Base-by-base conservation (phyloP, 1,140 invertebrate genomes). In the Acromyrmex heyeri region DNA sequence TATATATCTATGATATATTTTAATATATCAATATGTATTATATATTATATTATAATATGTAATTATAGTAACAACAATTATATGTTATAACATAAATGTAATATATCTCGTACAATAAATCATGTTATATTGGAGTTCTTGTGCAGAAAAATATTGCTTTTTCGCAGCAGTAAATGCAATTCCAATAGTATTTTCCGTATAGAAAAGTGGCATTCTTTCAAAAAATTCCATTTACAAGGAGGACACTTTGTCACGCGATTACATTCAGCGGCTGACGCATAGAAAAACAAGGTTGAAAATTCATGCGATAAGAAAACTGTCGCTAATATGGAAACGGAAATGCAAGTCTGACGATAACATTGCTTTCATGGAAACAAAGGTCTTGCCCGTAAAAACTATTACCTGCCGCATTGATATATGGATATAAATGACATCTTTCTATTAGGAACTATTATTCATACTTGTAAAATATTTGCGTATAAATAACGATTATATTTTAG, bases 171-270 rank as follows among this genome's bases (percentile, higher is more conserved):
- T 30, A 18, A 61, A 27, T 57, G 18, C 79, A 73, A 82, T 48
- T 10, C 24, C 34, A 14, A 30, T 21, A 16, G 12, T 2, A 30
- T 73, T 59, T 61, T 21, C 55, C 14, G 27, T 18, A 50, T 62
- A 62, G 38, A 1, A 50, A 73, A 83, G 59, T 73, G 53, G n/a
- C 30, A 73, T 83, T 83, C 24, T 44, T 59, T 24, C 48, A 38
- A 21, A 69, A 50, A 73, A 38, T 30, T 61, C 24, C 55, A 75
- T 83, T 83, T 73, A 34, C n/a, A 83, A 61, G 24, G 57, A 83
- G 69, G 34, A 44, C 24, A 83, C 38, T 83, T 73, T 72, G 69
- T 82, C 69, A 83, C 24, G 79, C 55, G 69, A 83, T 73, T 82
- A 44, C 55, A 83, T 73, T 83, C 21, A 18, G 16, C 48, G 21